A percentile compares a stretch with the other conserved stretches of the same genome.
Evolutionary conservation across 2,888 invertebrate genomes (phyloP).

Genomic region (Acanthococcus lagerstroemiae): DNA sequence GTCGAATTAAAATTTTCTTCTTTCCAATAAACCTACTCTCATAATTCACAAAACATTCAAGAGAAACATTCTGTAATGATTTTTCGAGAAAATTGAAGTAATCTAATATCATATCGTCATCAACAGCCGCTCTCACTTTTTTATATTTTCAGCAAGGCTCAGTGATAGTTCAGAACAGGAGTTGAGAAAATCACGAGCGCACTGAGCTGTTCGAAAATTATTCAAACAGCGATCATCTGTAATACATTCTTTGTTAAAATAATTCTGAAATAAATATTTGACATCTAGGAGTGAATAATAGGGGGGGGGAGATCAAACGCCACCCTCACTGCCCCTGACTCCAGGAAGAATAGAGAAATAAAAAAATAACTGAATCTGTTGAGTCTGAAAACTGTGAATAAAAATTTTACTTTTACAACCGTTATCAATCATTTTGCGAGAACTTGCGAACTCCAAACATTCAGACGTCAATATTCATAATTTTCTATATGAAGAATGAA

Average conservation of each 20-base stretch:
- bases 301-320: no score
- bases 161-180: slow-evolving; percentile 24
- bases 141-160: slow-evolving; percentile 34
- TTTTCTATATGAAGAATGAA: no score
- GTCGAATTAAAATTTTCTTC: slow-evolving; percentile 35
- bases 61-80: slow-evolving; percentile 30
- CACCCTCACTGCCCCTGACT: no score
- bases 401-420: no score
- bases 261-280: background rate
- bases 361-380: no score
- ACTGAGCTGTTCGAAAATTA: slow-evolving; percentile 36
- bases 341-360: no score
- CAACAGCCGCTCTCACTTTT: slow-evolving; percentile 31
- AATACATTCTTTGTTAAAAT: background rate
- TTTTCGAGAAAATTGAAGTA: slow-evolving; percentile 32
- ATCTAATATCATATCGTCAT: slow-evolving; percentile 22
- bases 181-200: slow-evolving; percentile 33
- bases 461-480: no score
- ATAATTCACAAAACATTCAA: slow-evolving; percentile 38
- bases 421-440: no score
- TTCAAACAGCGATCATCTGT: slow-evolving; percentile 32
- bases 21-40: slow-evolving; percentile 39
- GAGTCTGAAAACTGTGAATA: no score
- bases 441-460: no score
- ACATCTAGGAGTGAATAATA: background rate